Conservation (phyloP, 2,888 invertebrate genomes). For the Lottia scabra region DNA sequence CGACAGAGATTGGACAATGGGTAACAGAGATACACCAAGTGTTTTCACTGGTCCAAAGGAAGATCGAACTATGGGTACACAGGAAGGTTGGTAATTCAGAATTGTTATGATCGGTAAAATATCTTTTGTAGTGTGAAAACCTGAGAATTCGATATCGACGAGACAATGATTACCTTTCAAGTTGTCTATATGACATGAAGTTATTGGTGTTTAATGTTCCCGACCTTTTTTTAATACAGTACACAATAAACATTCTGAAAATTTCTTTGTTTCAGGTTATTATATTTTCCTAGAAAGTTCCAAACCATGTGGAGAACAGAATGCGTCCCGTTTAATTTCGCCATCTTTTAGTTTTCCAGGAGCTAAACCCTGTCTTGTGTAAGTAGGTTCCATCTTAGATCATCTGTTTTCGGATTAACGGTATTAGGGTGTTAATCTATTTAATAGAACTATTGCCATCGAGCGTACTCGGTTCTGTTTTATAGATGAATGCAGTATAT, state of each 20-base stretch:
- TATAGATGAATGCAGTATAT: too few species aligned
- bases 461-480: too few species aligned
- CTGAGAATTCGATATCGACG: too few species aligned
- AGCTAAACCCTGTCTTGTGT: constrained; percentile 32
- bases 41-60: constrained; percentile 37
- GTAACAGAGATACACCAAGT: constrained; percentile 31
- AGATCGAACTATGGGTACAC: constrained; percentile 39
- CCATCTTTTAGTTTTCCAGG: constrained; percentile 20
- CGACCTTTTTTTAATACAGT: background rate
- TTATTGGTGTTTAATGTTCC: too few species aligned
- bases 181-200: too few species aligned
- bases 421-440: too few species aligned
- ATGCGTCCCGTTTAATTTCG: constrained; percentile 35
- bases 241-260: background rate
- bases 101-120: background rate
- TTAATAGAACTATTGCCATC: too few species aligned
- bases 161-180: too few species aligned
- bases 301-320: constrained; percentile 17
- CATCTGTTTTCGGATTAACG: too few species aligned
- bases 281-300: constrained; percentile 40
- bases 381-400: constrained; percentile 21
- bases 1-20: constrained; percentile 33
- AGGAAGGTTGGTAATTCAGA: constrained; percentile 27
- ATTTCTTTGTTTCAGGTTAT: constrained; percentile 25
- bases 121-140: too few species aligned